Base-by-base conservation (phyloP, 1,140 invertebrate genomes). In the Polypedilum pembai region DNA sequence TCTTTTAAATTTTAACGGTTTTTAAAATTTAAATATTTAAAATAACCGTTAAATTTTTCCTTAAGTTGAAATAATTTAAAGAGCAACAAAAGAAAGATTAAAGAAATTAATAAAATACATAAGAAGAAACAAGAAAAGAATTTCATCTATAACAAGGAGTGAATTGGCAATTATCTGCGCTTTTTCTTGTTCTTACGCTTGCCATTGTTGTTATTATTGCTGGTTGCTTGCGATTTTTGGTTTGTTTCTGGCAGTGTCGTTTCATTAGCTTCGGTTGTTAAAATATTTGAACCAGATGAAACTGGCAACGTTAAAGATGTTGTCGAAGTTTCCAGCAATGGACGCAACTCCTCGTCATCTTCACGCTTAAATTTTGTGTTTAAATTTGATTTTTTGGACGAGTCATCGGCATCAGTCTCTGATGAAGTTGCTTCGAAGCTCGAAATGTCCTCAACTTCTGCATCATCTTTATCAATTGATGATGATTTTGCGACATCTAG, bases 131-230 rank as follows among this genome's bases (percentile, higher is more conserved):
- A 33, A 33, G 24, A 5, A 33, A 33, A 33, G 24, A 33, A 33
- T 33, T 33, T 33, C 24, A 33, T 33, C 24, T 33, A 33, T 33
- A 33, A 33, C 24, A 33, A 33, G 24, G 24, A 33, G 24, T 33
- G 24, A 33, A 33, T 12, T 56, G 45, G 10, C 65, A 69, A 69
- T 69, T 69, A 69, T 69, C 65, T 69, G 18, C 65, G 65, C 65
- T 69, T 69, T 69, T 69, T 69, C 65, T 69, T 69, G 17, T 69
- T 69, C 65, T 69, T 69, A 12, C 65, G 65, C 65, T 69, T 69
- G 65, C 20, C 20, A 20, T 10, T 21, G 8, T 21, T 21, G 17
- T 69, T 69, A 69, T 69, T 69, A 21, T 21, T 69, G 65, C 17
- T 21, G 65, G 20, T 69, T 69, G 20, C 20, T 69, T 69, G 65